Conservation (phyloP, 2,797 vertebrate genomes). For the Coregonus sp. region DNA sequence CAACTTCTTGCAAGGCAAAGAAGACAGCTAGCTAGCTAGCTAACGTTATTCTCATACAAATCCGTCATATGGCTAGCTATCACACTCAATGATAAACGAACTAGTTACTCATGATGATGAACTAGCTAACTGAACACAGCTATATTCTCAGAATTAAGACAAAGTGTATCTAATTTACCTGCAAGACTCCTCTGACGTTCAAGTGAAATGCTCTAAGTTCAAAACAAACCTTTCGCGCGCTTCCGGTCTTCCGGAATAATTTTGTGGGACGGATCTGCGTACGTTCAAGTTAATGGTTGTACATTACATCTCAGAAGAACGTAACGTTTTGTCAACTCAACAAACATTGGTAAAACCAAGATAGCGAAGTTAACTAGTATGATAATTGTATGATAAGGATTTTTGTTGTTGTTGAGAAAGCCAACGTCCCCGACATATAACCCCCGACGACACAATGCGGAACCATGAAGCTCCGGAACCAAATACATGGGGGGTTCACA, state of each 20-base stretch:
- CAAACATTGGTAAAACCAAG: background rate
- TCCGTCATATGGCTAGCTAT: too few species aligned
- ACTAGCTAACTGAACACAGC: background rate
- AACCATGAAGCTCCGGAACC: conserved; percentile 39
- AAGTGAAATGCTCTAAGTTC: background rate
- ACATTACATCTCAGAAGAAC: background rate
- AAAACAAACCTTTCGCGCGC: background rate
- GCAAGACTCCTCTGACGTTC: background rate
- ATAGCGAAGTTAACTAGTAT: background rate
- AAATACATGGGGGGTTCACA: background rate
- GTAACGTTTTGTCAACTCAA: background rate
- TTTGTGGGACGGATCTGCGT: too few species aligned
- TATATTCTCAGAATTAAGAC: background rate
- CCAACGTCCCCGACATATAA: background rate
- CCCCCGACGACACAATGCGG: conserved; percentile 3
- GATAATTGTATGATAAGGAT: background rate
- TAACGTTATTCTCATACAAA: too few species aligned
- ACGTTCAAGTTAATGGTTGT: too few species aligned
- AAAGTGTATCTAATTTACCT: background rate
- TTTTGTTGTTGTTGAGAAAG: background rate
- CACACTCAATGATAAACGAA: background rate
- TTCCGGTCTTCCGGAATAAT: too few species aligned
- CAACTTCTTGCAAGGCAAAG: background rate
- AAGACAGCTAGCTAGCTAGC: background rate
- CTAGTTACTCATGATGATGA: background rate